Conservation (phyloP, 2,888 invertebrate genomes). For the Nineta flava region DNA sequence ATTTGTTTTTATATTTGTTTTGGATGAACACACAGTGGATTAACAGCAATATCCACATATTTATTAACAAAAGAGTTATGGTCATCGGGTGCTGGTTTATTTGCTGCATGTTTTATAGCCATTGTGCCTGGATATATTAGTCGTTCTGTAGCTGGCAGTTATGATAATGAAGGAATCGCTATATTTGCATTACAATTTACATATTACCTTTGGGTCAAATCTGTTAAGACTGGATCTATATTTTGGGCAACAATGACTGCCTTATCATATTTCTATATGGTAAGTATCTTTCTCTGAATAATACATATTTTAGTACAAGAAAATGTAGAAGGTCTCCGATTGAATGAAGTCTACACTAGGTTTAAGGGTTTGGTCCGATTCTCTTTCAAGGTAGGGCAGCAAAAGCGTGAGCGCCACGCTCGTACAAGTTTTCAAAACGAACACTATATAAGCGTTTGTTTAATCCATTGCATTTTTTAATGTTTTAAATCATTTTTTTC, state of each 20-base stretch:
- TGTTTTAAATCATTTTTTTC: no score
- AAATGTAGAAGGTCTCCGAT: neutral
- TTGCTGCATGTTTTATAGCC: slow-evolving; percentile 97
- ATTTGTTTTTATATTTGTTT: no score
- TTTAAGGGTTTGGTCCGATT: no score
- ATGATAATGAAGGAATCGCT: slow-evolving; percentile 99
- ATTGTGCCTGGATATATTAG: slow-evolving; percentile 99
- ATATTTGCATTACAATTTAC: slow-evolving; percentile 99
- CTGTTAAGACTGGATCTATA: slow-evolving; percentile 93
- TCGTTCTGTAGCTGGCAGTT: slow-evolving; percentile 96
- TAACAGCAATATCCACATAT: slow-evolving; percentile 96
- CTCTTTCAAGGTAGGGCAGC: no score
- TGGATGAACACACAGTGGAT: slow-evolving; percentile 55
- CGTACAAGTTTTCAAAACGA: no score
- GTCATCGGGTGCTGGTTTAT: slow-evolving; percentile 90
- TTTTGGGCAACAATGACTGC: slow-evolving; percentile 93
- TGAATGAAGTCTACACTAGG: no score
- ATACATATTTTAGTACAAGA: neutral
- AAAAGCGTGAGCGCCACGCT: no score
- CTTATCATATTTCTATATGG: slow-evolving; percentile 99
- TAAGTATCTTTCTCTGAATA: slow-evolving; percentile 30
- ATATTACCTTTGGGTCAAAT: slow-evolving; percentile 95
- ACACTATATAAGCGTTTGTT: no score
- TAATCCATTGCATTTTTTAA: no score
- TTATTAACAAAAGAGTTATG: slow-evolving; percentile 94